These are phyloP conservation scores for Paradoxurus hermaphroditus DNA, from an alignment of 2,113 vertebrate species.

Conservation along the genomic window DNA sequence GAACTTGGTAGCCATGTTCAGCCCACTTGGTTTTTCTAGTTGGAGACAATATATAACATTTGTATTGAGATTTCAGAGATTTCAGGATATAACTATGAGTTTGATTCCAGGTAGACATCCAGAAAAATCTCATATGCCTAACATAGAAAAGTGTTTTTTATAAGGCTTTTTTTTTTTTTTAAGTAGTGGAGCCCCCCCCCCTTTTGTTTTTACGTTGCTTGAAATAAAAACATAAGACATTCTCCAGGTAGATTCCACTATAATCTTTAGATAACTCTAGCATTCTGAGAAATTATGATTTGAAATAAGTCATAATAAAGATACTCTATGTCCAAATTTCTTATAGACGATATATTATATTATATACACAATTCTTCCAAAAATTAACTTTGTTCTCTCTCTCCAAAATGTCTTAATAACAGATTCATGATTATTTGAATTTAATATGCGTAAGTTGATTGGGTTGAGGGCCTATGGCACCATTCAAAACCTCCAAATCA, in stretches of 20 bases:
- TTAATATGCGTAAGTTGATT: background rate
- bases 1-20: background rate
- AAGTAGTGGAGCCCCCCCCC: background rate
- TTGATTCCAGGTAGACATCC: background rate
- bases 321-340: background rate
- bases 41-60: background rate
- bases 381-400: background rate
- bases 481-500: background rate
- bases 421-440: background rate
- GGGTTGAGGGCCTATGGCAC: background rate
- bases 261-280: background rate
- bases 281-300: background rate
- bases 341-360: background rate
- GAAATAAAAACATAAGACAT: background rate
- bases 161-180: background rate
- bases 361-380: background rate
- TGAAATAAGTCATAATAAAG: background rate
- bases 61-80: background rate
- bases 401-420: background rate
- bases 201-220: background rate
- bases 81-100: background rate
- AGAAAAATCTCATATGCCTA: background rate
- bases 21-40: background rate
- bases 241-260: background rate
- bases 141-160: background rate